These are phyloP conservation scores for Cotesia congregata DNA, from an alignment of 2,888 invertebrate species.

Conservation along the genomic window DNA sequence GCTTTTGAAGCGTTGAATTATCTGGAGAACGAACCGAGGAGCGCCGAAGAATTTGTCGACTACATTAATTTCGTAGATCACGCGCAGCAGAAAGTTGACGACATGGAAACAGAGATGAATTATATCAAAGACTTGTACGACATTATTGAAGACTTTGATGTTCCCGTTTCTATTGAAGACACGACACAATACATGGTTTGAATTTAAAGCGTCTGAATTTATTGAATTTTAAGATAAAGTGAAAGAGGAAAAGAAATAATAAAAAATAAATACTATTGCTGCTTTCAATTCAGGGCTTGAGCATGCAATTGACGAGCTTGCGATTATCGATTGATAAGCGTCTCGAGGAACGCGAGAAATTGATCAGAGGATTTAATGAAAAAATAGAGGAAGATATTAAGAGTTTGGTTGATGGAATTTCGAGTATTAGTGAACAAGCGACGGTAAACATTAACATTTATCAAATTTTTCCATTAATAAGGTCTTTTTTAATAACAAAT, in stretches of 20 bases:
- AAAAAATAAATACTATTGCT: constrained; percentile 6
- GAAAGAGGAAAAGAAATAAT: background rate
- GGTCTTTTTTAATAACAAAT: no score
- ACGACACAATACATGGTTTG: constrained; percentile 74
- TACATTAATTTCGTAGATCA: constrained; percentile 81
- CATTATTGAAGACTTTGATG: constrained; percentile 84
- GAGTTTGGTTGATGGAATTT: constrained; percentile 80
- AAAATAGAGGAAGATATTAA: constrained; percentile 85
- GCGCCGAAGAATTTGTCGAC: constrained; percentile 81
- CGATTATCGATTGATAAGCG: constrained; percentile 80
- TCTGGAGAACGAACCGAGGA: constrained; percentile 75
- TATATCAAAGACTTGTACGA: constrained; percentile 88
- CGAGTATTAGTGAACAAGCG: constrained; percentile 80
- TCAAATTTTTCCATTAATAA: no score
- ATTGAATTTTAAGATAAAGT: background rate
- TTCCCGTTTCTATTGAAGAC: constrained; percentile 82
- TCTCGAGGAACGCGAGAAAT: constrained; percentile 78
- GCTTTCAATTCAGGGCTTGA: constrained; percentile 71
- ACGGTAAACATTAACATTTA: constrained; percentile 71
- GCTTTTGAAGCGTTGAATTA: constrained; percentile 77
- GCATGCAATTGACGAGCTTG: constrained; percentile 76
- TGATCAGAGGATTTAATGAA: constrained; percentile 80
- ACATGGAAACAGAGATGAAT: constrained; percentile 81
- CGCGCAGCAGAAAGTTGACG: constrained; percentile 77
- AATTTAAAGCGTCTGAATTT: background rate